These are phyloP conservation scores for Trissonchulus sp. DNA, from an alignment of 2,888 invertebrate genomes.

Conservation along the genomic window DNA sequence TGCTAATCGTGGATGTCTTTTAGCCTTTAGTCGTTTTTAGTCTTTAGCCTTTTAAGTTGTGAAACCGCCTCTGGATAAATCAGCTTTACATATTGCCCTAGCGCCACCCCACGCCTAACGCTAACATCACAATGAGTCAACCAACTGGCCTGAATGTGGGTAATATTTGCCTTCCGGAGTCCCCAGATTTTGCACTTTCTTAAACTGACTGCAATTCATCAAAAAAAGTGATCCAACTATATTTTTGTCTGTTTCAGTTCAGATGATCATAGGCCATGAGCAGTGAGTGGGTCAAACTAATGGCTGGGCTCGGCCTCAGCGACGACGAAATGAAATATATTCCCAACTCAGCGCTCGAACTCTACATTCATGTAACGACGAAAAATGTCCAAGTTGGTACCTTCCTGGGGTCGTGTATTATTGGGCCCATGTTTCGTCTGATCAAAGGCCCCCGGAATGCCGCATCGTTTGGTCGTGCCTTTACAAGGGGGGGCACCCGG, in stretches of 20 bases:
- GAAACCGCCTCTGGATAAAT: too few species aligned
- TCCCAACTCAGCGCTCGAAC: conserved; percentile 1
- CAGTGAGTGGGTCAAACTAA: neutral
- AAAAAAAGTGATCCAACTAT: too few species aligned
- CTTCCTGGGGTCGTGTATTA: conserved; percentile 8
- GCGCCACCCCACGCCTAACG: too few species aligned
- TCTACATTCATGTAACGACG: conserved; percentile 15
- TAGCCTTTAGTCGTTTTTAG: too few species aligned
- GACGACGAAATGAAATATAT: neutral
- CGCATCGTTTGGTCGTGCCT: neutral
- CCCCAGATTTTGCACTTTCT: too few species aligned
- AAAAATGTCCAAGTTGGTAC: conserved; percentile 18
- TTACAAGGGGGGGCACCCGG: neutral
- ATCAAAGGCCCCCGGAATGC: neutral
- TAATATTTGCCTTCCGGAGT: too few species aligned
- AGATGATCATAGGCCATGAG: neutral
- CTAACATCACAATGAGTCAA: too few species aligned
- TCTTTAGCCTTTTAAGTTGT: too few species aligned
- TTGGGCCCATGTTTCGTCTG: conserved; percentile 6
- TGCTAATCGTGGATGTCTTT: too few species aligned
- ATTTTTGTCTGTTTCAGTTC: neutral
- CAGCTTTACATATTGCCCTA: too few species aligned
- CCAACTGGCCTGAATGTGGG: too few species aligned
- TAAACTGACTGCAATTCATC: too few species aligned
- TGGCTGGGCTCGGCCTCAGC: neutral